Evolutionary conservation across 1,140 invertebrate species (phyloP).

Genomic region (Drosophila willistoni): DNA sequence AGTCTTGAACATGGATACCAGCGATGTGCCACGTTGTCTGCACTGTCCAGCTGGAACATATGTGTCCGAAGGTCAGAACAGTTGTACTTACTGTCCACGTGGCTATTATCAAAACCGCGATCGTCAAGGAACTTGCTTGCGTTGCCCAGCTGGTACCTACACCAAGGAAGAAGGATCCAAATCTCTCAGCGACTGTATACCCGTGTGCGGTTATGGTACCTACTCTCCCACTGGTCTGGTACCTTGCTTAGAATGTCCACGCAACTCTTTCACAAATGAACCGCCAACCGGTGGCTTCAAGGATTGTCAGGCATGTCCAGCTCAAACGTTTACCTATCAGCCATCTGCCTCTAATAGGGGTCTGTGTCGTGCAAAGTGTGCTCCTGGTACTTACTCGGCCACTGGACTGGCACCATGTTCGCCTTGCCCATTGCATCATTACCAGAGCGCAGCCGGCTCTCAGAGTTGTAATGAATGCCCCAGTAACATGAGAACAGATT

Average conservation of each 20-base stretch:
- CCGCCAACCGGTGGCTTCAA: slow-evolving; percentile 96
- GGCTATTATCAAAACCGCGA: slow-evolving; percentile 97
- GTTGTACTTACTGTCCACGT: slow-evolving; percentile 93
- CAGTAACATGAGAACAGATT: slow-evolving; percentile 92
- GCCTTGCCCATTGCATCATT: slow-evolving; percentile 96
- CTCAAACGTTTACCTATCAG: slow-evolving; percentile 95
- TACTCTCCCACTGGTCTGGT: slow-evolving; percentile 97
- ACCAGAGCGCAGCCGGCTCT: slow-evolving; percentile 92
- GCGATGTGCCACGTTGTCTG: slow-evolving; percentile 95
- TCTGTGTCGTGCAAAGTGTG: slow-evolving; percentile 94
- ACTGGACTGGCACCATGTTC: slow-evolving; percentile 98
- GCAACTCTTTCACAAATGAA: slow-evolving; percentile 94
- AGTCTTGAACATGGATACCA: slow-evolving; percentile 95
- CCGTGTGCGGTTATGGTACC: slow-evolving; percentile 97
- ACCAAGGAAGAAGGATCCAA: slow-evolving; percentile 96
- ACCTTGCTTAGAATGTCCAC: slow-evolving; percentile 96
- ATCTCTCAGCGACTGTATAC: slow-evolving; percentile 91
- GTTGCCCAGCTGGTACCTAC: slow-evolving; percentile 95
- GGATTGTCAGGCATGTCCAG: slow-evolving; percentile 96
- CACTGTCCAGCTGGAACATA: slow-evolving; percentile 98
- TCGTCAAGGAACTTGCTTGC: slow-evolving; percentile 92
- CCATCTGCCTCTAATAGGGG: slow-evolving; percentile 93
- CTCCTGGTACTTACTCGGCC: slow-evolving; percentile 94
- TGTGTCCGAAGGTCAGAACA: slow-evolving; percentile 92
- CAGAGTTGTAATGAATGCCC: slow-evolving; percentile 94